Evolutionary conservation across 2,797 vertebrate genomes (phyloP), one percentile per base, ranked within the genome.

Genomic region (Cyprinella venusta): DNA sequence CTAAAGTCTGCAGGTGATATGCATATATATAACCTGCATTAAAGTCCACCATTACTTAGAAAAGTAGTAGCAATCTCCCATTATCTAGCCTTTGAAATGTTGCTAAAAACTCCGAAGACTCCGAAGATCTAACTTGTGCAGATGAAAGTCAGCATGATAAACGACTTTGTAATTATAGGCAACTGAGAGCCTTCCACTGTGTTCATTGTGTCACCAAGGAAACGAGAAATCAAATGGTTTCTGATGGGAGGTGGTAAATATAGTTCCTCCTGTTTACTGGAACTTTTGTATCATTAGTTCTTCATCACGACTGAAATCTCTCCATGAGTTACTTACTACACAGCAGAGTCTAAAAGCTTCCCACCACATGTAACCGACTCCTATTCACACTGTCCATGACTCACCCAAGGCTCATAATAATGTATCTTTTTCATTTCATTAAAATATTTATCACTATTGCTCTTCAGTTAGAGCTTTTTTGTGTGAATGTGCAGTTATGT

Each of bases 151-250:
- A 91, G 85, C 82, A 90, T 93, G 91, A 92, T 92, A 92, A 89
- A 88, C 91, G 89, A 86, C 86, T 89, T 88, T 89, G 86, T 95
- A 94, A 95, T 94, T 94, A 95, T 88, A 91, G 91, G 83, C 91
- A 87, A 89, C 86, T 87, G 87, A 76, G 87, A 88, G 87, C 89
- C 87, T 86, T 87, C 90, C 88, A 89, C 91, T 90, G 91, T 90
- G 91, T 91, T 90, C 91, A 88, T 90, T 85, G 87, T 75, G 92
- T 94, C 90, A 85, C 92, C 90, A 83, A 72, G 91, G 92, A 89
- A 93, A 94, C 93, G 84, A 84, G 88, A 91, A 93, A 92, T 93
- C 90, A 92, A 92, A 92, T 88, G 88, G 86, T 89, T 90, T 89
- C 89, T 88, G 21, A 48, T 84, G 86, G 88, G 87, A 88, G 33